phyloP scores from a whole-genome alignment of 1,140 invertebrate species.

The Drusus annulatus region DNA sequence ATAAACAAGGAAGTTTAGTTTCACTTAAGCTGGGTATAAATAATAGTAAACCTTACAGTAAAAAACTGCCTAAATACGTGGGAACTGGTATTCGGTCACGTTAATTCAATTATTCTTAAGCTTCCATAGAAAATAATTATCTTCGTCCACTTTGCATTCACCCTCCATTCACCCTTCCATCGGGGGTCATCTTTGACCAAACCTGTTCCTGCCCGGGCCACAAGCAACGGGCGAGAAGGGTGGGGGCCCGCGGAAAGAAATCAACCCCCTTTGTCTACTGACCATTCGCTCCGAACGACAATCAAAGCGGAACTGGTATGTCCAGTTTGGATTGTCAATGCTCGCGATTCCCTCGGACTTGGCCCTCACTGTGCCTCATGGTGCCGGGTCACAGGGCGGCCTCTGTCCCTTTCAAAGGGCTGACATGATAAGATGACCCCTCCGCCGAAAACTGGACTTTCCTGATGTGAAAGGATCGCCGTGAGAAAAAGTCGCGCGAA shows the following conservation, averaged over 20 bases:
- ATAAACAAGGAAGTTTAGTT: background rate
- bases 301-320: constrained; percentile 53
- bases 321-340: constrained; percentile 53
- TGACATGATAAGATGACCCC: constrained; percentile 58
- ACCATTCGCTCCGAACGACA: constrained; percentile 42
- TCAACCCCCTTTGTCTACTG: constrained; percentile 45
- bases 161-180: background rate
- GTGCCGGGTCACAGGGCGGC: constrained; percentile 28
- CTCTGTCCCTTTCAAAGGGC: constrained; percentile 38
- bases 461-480: constrained; percentile 53
- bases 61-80: constrained; percentile 16
- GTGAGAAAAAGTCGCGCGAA: constrained; percentile 44
- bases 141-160: constrained; percentile 12
- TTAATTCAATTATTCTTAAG: constrained; percentile 35
- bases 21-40: background rate
- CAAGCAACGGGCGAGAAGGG: too few species aligned
- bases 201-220: constrained; percentile 6
- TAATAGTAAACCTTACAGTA: constrained; percentile 1
- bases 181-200: constrained; percentile 30
- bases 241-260: background rate
- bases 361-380: background rate
- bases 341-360: background rate
- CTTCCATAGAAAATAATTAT: constrained; percentile 31
- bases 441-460: constrained; percentile 51
- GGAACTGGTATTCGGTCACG: constrained; percentile 5